These are phyloP conservation scores for Ceratina japonica DNA, from an alignment of 1,140 invertebrate genomes.

Conservation along the genomic window DNA sequence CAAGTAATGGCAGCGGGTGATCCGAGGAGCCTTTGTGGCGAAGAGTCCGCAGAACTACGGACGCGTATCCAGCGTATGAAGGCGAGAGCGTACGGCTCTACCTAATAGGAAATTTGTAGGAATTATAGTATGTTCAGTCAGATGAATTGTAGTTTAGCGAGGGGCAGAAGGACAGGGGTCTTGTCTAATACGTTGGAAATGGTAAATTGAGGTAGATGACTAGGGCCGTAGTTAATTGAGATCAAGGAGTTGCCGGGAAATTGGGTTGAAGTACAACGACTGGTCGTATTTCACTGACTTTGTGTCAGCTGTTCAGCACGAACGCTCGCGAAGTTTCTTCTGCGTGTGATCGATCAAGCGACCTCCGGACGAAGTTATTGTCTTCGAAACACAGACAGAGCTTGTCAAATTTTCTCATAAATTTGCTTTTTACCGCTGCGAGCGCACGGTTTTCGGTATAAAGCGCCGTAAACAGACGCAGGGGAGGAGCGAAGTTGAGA, in stretches of 20 bases:
- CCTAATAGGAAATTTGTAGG: slow-evolving; percentile 23
- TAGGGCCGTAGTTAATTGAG: slow-evolving; percentile 52
- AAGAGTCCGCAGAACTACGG: no score
- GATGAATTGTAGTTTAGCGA: slow-evolving; percentile 60
- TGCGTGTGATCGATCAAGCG: background rate
- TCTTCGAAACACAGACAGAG: background rate
- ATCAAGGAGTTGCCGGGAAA: slow-evolving; percentile 37
- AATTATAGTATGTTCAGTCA: slow-evolving; percentile 58
- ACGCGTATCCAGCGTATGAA: no score
- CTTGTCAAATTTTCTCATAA: no score
- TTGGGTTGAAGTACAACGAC: slow-evolving; percentile 48
- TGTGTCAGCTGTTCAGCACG: slow-evolving; percentile 31
- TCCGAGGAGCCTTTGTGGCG: slow-evolving; percentile 27
- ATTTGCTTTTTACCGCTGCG: background rate
- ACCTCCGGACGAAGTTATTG: background rate
- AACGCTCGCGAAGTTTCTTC: slow-evolving; percentile 17
- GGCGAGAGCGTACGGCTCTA: no score
- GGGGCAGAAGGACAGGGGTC: slow-evolving; percentile 32
- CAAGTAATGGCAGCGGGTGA: slow-evolving; percentile 58
- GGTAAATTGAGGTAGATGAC: slow-evolving; percentile 53
- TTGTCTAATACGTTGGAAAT: slow-evolving; percentile 44
- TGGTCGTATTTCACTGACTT: slow-evolving; percentile 17
- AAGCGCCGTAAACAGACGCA: background rate
- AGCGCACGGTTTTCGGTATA: no score
- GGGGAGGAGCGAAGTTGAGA: background rate